Base-by-base conservation (phyloP, 2,797 vertebrate species). In the Argyrosomus regius region DNA sequence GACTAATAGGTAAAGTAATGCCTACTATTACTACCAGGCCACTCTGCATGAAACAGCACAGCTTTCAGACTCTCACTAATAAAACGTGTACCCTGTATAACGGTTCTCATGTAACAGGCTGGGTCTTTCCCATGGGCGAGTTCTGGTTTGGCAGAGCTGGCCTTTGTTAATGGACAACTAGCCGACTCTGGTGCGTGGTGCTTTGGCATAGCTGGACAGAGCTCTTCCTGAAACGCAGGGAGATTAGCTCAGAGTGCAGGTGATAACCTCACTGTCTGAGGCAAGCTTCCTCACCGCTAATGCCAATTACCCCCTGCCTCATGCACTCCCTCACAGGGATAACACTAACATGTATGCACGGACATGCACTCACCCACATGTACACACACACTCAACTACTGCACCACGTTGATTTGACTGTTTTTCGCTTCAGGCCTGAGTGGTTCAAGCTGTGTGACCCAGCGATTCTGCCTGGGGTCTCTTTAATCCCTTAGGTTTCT, bases 191-290 rank as follows among this genome's bases (percentile, higher is more conserved):
- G 76, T 81, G 67, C 18, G 14, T 14, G 45, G 59, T 35, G 72
- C 67, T 85, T 83, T 82, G 60, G 63, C 65, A 31, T 49, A 50
- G 62, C 68, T 48, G 82, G 24, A 86, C 72, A 83, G 57, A 71
- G 63, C 75, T 64, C 70, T 53, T 74, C 57, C 67, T 69, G 59
- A 81, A 86, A 83, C 6, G 24, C 35, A 39, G 64, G 53, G 61
- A 92, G 92, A 91, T 93, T 92, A 93, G 73, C 68, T 75, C 76
- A 28, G 75, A 77, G 78, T 72, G 62, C 78, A 89, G 88, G 87
- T 86, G 80, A 90, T 92, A 90, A 92, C 92, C 93, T 82, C 85
- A 71, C 82, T 72, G 83, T 91, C 87, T 90, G 80, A 87, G 72
- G 74, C 61, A 48, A 66, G 82, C 86, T 86, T 85, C 87, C 76